Base-by-base conservation (phyloP, 2,113 vertebrate species). In the Hippocampus abdominalis region DNA sequence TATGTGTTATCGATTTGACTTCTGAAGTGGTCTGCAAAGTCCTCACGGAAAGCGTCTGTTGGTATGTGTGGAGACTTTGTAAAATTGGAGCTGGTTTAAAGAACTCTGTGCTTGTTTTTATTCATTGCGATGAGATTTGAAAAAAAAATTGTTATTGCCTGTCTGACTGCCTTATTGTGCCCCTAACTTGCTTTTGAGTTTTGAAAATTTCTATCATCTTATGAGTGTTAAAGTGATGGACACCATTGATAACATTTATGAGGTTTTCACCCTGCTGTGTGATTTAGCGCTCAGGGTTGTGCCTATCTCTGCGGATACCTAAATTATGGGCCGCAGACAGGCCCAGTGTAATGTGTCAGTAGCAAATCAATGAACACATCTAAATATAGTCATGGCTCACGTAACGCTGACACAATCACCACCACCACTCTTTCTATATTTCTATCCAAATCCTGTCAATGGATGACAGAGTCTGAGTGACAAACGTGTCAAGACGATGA, bases 361-460 rank as follows among this genome's bases (percentile, higher is more conserved):
- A 72, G 68, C 72, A 48, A 87, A 91, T 91, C 90, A 59, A 91
- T 89, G 83, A 81, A 89, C 83, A 89, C 76, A 80, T 87, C 90
- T 88, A 91, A 91, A 91, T 90, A 86, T 91, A 91, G 87, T 87
- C 79, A 75, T 82, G 85, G 87, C 81, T 91, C 87, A 81, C 87
- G 86, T 90, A 84, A 88, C 83, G 64, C 79, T 85, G 83, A 86
- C 74, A 82, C 83, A 85, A 88, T 84, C 79, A 75, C 85, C 74
- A 39, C 29, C 65, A 39, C 6, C 12, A 46, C 63, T 27, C 62
- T 64, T 84, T 83, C 81, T 69, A 81, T 75, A 83, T 90, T 89
- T 83, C 77, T 85, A 83, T 83, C 74, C 80, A 81, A 82, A 81
- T 73, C 54, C 78, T 74, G 71, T 54, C 68, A 36, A 23, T 21